These are phyloP conservation scores for Sthenelais limicola DNA, from an alignment of 2,888 invertebrate genomes.

Conservation along the genomic window DNA sequence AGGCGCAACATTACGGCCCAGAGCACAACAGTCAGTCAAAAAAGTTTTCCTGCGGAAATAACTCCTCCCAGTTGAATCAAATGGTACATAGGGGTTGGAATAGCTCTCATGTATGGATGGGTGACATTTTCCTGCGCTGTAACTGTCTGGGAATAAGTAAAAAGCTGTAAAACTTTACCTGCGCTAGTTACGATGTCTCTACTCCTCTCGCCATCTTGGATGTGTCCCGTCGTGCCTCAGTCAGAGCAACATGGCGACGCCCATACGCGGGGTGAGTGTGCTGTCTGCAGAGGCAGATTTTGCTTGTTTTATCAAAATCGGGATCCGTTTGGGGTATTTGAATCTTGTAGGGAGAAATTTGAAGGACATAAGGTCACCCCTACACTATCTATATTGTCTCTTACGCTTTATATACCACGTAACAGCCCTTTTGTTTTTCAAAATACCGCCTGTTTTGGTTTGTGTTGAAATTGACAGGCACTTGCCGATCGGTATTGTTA, in stretches of 20 bases:
- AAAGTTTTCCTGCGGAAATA: constrained; percentile 31
- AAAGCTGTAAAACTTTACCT: constrained; percentile 42
- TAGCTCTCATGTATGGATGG: not conserved
- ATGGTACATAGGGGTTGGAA: constrained; percentile 10
- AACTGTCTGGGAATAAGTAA: constrained; percentile 5
- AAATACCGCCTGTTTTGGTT: too few relatives aligned
- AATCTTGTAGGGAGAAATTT: too few relatives aligned
- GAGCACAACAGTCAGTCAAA: constrained; percentile 21
- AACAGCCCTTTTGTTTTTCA: too few relatives aligned
- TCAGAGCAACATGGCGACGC: constrained; percentile 44
- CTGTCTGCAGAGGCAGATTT: constrained; percentile 21
- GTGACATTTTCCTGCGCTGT: not conserved
- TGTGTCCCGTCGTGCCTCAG: constrained; percentile 43
- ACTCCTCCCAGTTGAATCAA: constrained; percentile 24
- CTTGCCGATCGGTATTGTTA: too few relatives aligned
- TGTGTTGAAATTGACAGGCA: too few relatives aligned
- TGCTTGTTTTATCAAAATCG: constrained; percentile 21
- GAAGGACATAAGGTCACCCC: too few relatives aligned
- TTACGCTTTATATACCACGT: too few relatives aligned
- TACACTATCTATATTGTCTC: too few relatives aligned
- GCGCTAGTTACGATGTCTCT: constrained; percentile 23
- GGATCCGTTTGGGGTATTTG: too few relatives aligned
- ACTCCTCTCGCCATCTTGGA: constrained; percentile 42
- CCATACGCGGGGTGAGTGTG: constrained; percentile 41
- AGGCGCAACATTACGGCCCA: constrained; percentile 11